Conservation (phyloP, 2,797 vertebrate species). For the Chiroxiphia lanceolata region DNA sequence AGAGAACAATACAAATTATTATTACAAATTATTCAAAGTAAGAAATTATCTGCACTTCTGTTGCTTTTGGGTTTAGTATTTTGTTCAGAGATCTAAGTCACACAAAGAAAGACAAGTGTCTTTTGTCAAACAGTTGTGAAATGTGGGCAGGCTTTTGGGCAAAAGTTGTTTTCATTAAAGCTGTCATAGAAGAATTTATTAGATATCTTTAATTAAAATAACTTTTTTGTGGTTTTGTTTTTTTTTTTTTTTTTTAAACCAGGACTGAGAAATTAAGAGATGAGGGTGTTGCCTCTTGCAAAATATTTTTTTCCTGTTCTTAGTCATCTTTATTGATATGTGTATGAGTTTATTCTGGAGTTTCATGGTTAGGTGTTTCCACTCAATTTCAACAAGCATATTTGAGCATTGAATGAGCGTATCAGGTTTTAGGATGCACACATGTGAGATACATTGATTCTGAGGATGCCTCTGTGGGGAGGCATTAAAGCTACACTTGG, state of each 20-base stretch:
- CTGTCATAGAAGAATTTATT: background rate
- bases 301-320: background rate
- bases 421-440: background rate
- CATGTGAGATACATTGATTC: background rate
- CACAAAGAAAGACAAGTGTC: background rate
- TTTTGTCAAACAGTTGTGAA: background rate
- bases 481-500: background rate
- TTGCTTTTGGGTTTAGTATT: background rate
- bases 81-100: background rate
- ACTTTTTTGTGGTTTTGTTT: background rate
- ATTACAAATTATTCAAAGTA: background rate
- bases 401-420: background rate
- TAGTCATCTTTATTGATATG: background rate
- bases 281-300: background rate
- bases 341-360: background rate
- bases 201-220: background rate
- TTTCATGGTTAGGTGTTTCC: background rate
- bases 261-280: background rate
- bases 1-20: background rate
- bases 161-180: background rate
- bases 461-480: background rate
- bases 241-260: background rate
- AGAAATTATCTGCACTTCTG: background rate
- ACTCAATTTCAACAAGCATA: background rate
- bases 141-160: background rate